Evolutionary conservation across 2,888 invertebrate species (phyloP), one percentile per base, ranked within the genome.

Genomic region (Sinopyrophorus schimmeli): DNA sequence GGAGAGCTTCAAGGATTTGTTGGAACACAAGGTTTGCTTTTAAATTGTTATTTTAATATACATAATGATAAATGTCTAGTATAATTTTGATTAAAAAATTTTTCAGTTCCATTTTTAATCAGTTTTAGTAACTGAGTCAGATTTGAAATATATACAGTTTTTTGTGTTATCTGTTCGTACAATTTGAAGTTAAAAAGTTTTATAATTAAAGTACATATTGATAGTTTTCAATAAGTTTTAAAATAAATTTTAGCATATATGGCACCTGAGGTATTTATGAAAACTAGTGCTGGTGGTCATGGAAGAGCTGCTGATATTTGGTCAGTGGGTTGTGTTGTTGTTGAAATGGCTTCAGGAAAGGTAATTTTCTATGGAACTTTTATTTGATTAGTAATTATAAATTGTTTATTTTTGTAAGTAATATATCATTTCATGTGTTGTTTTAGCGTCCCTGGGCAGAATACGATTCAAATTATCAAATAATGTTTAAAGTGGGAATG

Each of bases 21-120:
- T n/a, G 93, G 95, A 56, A 96, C 96, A 0, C 92, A 93, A 76
- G 91, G 92, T 92, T n/a, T n/a, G n/a, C n/a, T n/a, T n/a, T n/a
- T n/a, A n/a, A n/a, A n/a, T n/a, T n/a, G n/a, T n/a, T n/a, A n/a
- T n/a, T n/a, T n/a, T n/a, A n/a, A n/a, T n/a, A n/a, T n/a, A n/a
- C n/a, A n/a, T n/a, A n/a, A n/a, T n/a, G n/a, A n/a, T n/a, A n/a
- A n/a, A n/a, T n/a, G n/a, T n/a, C n/a, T n/a, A n/a, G n/a, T n/a
- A n/a, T n/a, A n/a, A n/a, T n/a, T n/a, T n/a, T n/a, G n/a, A n/a
- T n/a, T n/a, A n/a, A n/a, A n/a, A n/a, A n/a, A n/a, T n/a, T n/a
- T n/a, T n/a, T n/a, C n/a, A n/a, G n/a, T n/a, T n/a, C n/a, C n/a
- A n/a, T n/a, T n/a, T n/a, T n/a, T n/a, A n/a, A n/a, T n/a, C n/a